Conservation (phyloP, 2,888 invertebrate genomes). For the Thymelicus sylvestris region DNA sequence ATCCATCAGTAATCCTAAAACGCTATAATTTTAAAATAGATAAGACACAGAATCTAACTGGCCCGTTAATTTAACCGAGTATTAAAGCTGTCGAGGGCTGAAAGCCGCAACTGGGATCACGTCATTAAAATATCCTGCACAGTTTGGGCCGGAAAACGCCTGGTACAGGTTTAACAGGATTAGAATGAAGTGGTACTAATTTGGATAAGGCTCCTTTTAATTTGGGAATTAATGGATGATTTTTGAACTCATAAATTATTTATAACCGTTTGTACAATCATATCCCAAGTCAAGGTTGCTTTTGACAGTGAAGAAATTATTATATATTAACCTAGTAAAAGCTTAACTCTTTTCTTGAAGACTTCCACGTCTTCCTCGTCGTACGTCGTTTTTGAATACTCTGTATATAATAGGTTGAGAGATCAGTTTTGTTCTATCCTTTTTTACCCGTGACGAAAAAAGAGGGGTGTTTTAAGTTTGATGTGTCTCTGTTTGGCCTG, state of each 20-base stretch:
- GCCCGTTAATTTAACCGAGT: slow-evolving; percentile 21
- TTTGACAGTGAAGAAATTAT: too few relatives aligned
- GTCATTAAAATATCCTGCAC: slow-evolving; percentile 74
- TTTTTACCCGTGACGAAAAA: too few relatives aligned
- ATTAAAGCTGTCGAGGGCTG: slow-evolving; percentile 53
- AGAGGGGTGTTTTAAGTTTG: too few relatives aligned
- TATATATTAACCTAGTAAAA: too few relatives aligned
- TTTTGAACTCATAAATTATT: background rate
- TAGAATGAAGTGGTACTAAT: slow-evolving; percentile 70
- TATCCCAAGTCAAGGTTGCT: too few relatives aligned
- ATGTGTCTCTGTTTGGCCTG: too few relatives aligned
- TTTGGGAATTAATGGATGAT: slow-evolving; percentile 30
- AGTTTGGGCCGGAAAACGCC: slow-evolving; percentile 53
- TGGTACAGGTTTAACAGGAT: slow-evolving; percentile 63
- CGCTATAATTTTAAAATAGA: slow-evolving; percentile 1
- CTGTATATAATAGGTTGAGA: too few relatives aligned
- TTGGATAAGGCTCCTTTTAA: slow-evolving; percentile 50
- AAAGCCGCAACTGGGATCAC: slow-evolving; percentile 70
- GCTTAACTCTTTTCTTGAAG: too few relatives aligned
- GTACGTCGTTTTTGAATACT: too few relatives aligned
- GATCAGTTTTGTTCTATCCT: too few relatives aligned
- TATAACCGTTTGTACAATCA: too few relatives aligned
- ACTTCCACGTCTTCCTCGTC: too few relatives aligned
- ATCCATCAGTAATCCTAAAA: slow-evolving; percentile 1
- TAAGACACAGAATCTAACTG: slow-evolving; percentile 10